Base-by-base conservation (phyloP, 1,140 invertebrate genomes). In the Aphidius gifuensis region DNA sequence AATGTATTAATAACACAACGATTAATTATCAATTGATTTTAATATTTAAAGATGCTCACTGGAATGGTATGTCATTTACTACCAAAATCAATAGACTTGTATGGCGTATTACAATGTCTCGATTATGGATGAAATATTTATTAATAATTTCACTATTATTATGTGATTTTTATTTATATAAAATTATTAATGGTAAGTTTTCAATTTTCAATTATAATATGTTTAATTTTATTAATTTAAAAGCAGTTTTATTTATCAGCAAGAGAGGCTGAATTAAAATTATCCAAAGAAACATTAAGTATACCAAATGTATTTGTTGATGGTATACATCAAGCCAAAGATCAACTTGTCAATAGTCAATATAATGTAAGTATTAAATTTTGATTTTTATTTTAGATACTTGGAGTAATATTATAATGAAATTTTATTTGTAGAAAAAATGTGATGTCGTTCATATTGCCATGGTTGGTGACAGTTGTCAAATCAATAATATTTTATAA, bases 401-500 rank as follows among this genome's bases (percentile, higher is more conserved):
- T n/a, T n/a, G n/a, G n/a, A n/a, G n/a, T n/a, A n/a, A n/a, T n/a
- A n/a, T n/a, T n/a, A n/a, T n/a, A 47, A 5, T 23, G 45, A 40
- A 55, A 16, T 57, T 43, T 49, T 64, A 55, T 50, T 47, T 66
- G n/a, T 60, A 79, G 74, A 68, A 70, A 49, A 88, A 89, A 73
- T 96, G 93, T 84, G 90, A 93, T 81, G 85, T 89, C 1, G 87
- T 97, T 53, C 90, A 97, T 72, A 84, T 97, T 65, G 91, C 92
- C 1, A 86, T 96, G 66, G 92, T 85, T 96, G 23, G 90, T 93
- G 21, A 94, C 92, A 0, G 85, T 96, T 54, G 84, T 96, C 49
- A 97, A 97, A 78, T 95, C 92, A 38, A 85, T 97, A 70, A 81
- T 96, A 59, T 94, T 95, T 71, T 91, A 94, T 78, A 84, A 93